These are phyloP conservation scores for Heliconius cydno DNA, from an alignment of 2,888 invertebrate genomes.

Conservation along the genomic window DNA sequence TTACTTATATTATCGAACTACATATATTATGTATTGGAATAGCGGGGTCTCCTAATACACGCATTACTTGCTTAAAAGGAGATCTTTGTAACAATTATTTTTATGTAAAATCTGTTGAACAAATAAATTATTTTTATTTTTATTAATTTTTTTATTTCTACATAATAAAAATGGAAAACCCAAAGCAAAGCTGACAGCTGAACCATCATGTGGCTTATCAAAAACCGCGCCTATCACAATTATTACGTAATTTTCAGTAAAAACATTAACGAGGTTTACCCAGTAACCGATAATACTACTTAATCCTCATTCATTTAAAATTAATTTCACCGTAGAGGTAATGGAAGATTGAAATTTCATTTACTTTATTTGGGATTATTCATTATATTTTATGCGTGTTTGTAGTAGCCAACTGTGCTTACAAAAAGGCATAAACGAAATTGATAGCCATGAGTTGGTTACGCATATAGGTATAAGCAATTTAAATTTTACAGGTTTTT, in stretches of 20 bases:
- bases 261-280: constrained; percentile 25
- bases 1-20: too few species aligned
- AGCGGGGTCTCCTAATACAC: too few species aligned
- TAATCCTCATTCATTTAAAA: constrained; percentile 28
- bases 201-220: neutral
- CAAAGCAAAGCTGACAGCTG: neutral
- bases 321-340: constrained; percentile 32
- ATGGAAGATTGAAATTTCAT: constrained; percentile 28
- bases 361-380: constrained; percentile 18
- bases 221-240: constrained; percentile 21
- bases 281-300: constrained; percentile 30
- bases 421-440: neutral
- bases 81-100: too few species aligned
- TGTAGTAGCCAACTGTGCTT: neutral
- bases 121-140: too few species aligned
- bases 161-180: neutral
- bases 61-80: too few species aligned
- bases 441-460: neutral
- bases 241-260: constrained; percentile 20
- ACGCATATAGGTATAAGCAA: neutral
- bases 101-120: too few species aligned
- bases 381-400: constrained; percentile 14
- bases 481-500: neutral
- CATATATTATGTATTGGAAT: too few species aligned
- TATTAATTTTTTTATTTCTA: too few species aligned